Conservation (phyloP, 2,888 invertebrate genomes). For the Thecocarcelia acutangulata region DNA sequence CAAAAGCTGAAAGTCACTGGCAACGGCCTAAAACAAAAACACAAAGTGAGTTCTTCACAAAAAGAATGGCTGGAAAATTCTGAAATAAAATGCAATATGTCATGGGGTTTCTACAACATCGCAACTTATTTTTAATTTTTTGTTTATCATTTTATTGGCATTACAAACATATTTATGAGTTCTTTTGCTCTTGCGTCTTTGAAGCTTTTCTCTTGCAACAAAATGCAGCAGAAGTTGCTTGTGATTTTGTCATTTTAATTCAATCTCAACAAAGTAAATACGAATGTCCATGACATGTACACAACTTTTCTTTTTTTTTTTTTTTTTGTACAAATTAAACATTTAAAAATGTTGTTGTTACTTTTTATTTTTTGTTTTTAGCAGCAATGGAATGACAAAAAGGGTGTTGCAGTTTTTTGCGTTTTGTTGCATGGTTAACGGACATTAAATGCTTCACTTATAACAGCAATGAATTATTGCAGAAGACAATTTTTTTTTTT, state of each 20-base stretch:
- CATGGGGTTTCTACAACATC: too few relatives aligned
- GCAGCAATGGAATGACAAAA: constrained; percentile 38
- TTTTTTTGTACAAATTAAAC: constrained; percentile 39
- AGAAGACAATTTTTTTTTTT: constrained; percentile 18
- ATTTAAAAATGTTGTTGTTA: constrained; percentile 51
- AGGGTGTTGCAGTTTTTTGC: constrained; percentile 60
- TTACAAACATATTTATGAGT: background rate
- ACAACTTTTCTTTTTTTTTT: constrained; percentile 18
- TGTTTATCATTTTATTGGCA: too few relatives aligned
- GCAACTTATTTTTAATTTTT: background rate
- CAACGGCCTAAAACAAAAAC: too few relatives aligned
- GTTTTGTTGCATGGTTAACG: constrained; percentile 62
- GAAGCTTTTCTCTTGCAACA: background rate
- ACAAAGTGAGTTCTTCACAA: too few relatives aligned
- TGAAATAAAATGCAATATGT: background rate
- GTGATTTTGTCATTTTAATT: constrained; percentile 39
- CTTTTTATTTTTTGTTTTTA: too few relatives aligned
- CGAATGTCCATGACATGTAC: constrained; percentile 46
- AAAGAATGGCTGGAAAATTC: background rate
- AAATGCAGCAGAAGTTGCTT: constrained; percentile 3
- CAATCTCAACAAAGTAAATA: constrained; percentile 40
- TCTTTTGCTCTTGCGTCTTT: background rate
- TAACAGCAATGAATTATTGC: constrained; percentile 66
- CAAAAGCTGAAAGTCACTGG: too few relatives aligned
- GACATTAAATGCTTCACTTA: constrained; percentile 67